A percentile compares a stretch with the other conserved stretches of the same genome.
Conservation (phyloP, 2,797 vertebrate species). For the Clarias fuscus region DNA sequence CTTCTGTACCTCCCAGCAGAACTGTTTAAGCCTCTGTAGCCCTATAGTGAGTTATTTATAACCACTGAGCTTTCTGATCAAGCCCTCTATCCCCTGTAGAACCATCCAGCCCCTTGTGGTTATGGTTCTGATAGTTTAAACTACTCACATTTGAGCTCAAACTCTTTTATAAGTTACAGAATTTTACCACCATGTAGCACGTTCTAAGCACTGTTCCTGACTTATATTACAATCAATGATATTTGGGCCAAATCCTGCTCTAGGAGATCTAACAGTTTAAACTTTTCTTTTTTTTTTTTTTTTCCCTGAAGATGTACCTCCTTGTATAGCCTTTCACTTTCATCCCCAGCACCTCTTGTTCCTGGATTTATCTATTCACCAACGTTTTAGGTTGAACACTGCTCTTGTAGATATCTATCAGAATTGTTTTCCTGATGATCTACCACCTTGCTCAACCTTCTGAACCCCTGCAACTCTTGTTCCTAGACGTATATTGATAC, state of each 20-base stretch:
- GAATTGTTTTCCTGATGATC: too few species aligned
- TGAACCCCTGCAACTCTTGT: too few species aligned
- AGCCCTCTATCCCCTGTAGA: neutral
- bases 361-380: neutral
- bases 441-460: too few species aligned
- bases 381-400: neutral
- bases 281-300: too few species aligned
- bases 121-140: neutral
- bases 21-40: neutral
- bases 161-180: neutral
- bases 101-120: neutral
- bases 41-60: neutral
- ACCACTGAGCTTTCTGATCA: neutral
- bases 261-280: neutral
- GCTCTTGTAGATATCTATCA: too few species aligned
- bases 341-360: neutral
- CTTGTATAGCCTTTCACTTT: neutral
- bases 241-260: neutral
- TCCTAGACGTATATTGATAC: too few species aligned
- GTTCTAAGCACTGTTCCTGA: neutral
- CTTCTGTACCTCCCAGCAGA: neutral
- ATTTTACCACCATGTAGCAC: neutral
- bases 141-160: neutral
- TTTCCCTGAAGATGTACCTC: neutral
- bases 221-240: neutral